phyloP scores from a whole-genome alignment of 2,888 invertebrate species.

The Sarcophaga variegata region DNA sequence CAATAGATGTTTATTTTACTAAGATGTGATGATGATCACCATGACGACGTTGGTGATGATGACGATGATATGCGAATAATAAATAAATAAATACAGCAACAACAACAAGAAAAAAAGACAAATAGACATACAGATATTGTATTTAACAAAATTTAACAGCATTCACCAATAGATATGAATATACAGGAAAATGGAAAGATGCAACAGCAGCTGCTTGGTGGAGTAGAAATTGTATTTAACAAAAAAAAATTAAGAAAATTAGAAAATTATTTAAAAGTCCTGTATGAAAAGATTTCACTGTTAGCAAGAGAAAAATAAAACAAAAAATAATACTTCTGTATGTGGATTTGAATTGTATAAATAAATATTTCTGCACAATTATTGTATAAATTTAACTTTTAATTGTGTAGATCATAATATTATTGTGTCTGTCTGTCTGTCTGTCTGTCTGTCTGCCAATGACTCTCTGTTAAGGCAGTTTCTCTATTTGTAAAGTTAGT shows the following conservation, averaged over 20 bases:
- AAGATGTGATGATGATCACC: conserved; percentile 34
- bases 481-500: neutral
- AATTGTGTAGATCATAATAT: conserved; percentile 59
- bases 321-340: neutral
- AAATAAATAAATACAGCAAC: conserved; percentile 56
- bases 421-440: neutral
- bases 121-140: neutral
- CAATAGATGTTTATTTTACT: conserved; percentile 35
- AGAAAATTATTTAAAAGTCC: neutral
- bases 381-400: conserved; percentile 58
- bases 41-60: conserved; percentile 28
- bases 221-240: neutral
- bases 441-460: neutral
- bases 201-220: neutral
- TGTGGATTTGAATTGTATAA: neutral
- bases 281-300: neutral
- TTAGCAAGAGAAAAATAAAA: neutral
- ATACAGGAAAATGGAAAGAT: neutral
- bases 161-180: neutral
- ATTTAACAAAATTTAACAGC: conserved; percentile 19
- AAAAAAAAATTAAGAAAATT: neutral
- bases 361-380: conserved; percentile 55
- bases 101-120: conserved; percentile 4
- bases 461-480: conserved; percentile 3
- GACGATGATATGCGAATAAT: conserved; percentile 61